Evolutionary conservation across 2,888 invertebrate species (phyloP).

Genomic region (Drosophila lutescens): DNA sequence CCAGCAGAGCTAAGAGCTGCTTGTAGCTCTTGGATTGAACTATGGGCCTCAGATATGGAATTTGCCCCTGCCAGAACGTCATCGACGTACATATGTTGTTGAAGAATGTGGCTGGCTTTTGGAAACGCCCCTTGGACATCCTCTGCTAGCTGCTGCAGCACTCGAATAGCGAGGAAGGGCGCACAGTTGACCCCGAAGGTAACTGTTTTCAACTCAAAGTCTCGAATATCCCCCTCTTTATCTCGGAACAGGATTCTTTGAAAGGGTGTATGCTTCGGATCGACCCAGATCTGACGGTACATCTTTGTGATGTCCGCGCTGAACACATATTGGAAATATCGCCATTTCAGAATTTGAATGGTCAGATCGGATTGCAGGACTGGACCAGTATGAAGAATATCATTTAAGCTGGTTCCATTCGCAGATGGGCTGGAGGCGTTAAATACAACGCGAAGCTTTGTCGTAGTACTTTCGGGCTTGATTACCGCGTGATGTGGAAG

Average conservation of each 20-base stretch:
- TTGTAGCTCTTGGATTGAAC: too few species aligned
- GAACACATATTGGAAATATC: neutral
- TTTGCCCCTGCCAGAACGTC: neutral
- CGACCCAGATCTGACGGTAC: neutral
- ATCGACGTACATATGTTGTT: neutral
- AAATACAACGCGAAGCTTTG: too few species aligned
- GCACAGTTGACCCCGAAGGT: neutral
- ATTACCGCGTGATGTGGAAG: too few species aligned
- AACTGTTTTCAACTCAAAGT: neutral
- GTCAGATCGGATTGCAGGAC: neutral
- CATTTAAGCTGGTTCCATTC: neutral
- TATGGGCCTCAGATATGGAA: neutral
- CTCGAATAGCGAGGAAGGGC: neutral
- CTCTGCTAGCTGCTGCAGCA: neutral
- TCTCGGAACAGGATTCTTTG: too few species aligned
- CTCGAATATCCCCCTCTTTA: neutral
- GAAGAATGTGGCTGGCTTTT: neutral
- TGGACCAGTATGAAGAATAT: neutral
- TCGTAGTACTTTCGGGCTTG: too few species aligned
- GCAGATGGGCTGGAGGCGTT: too few species aligned
- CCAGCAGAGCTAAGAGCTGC: neutral
- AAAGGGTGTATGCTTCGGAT: neutral
- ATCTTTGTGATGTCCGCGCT: neutral
- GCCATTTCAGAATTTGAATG: neutral
- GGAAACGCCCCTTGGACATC: slow-evolving; percentile 1